Base-by-base conservation (phyloP, 2,888 invertebrate genomes). In the Metalampra italica region DNA sequence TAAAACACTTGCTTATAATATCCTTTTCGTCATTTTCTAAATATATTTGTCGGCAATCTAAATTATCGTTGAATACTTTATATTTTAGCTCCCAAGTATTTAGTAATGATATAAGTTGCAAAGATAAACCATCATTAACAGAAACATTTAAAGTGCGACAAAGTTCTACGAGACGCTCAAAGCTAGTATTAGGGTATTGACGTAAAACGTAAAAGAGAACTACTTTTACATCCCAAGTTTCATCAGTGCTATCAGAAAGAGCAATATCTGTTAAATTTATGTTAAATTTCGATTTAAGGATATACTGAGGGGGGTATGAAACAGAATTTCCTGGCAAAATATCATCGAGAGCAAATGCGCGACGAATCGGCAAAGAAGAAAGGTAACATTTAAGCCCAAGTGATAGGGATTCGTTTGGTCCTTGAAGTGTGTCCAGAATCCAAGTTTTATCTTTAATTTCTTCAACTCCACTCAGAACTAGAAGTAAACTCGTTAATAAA, bases 141-240 rank as follows among this genome's bases (percentile, higher is more conserved):
- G 78, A 68, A 51, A 89, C 66, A 59, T 83, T 81, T 51, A 89
- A 70, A 4, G 79, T 78, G 43, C 69, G 73, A 59, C 88, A 87
- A 47, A 87, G 56, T 50, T 86, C 83, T 3, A 67, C 53, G 22
- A 89, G 64, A 49, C 80, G 64, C 38, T 82, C 76, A 49, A 80
- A 75, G 41, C 65, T 53, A 5, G 73, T 84, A 43, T 77, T 58
- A 14, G 86, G 85, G 52, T 75, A 68, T 58, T 83, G 81, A 58
- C 73, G 76, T 53, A 89, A 67, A 52, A 87, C 77, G 55, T 82
- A 80, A 67, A 86, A 86, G n/a, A 89, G 60, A 49, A 88, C 68
- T 30, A 86, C 78, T 71, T 88, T 87, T 0, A 77, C 80, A 70
- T 89, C 86, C 86, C 85, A 87, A 14, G 88, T 88, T 68, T 86